Evolutionary conservation across 1,140 invertebrate genomes (phyloP).

Genomic region (Cydia amplana): DNA sequence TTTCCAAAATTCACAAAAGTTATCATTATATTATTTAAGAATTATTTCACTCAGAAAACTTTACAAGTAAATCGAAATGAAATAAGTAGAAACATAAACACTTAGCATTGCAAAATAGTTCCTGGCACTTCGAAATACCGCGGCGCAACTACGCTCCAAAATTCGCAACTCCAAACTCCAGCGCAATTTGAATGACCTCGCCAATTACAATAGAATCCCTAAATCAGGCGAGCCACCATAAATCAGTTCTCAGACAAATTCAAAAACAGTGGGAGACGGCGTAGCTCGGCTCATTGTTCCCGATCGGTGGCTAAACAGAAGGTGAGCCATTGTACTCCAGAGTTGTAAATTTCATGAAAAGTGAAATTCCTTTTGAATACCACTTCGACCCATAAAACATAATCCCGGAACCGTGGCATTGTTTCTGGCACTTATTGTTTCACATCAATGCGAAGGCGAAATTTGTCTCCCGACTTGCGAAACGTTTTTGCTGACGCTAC

Average conservation of each 20-base stretch:
- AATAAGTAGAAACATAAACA: not conserved
- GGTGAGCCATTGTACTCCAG: constrained; percentile 72
- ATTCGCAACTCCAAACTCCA: constrained; percentile 45
- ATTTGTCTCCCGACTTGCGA: constrained; percentile 61
- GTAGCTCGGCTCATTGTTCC: constrained; percentile 72
- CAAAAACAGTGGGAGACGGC: constrained; percentile 78
- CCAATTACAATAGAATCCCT: constrained; percentile 72
- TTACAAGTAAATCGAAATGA: too few species aligned
- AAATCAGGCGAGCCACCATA: constrained; percentile 67
- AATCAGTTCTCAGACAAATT: constrained; percentile 75
- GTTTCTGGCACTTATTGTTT: constrained; percentile 76
- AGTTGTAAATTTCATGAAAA: constrained; percentile 80
- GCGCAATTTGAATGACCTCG: constrained; percentile 57
- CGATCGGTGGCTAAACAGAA: constrained; percentile 75
- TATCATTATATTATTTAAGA: too few species aligned
- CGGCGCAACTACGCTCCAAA: constrained; percentile 55
- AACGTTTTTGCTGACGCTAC: constrained; percentile 58
- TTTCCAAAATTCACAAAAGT: too few species aligned
- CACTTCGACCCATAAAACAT: constrained; percentile 70
- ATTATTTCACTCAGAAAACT: too few species aligned
- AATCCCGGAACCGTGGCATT: constrained; percentile 72
- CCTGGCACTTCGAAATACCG: constrained; percentile 19
- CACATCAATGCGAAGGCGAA: constrained; percentile 66
- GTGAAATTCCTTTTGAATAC: constrained; percentile 78
- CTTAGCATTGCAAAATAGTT: not conserved